Percentiles rank a stretch among this genome's conserved stretches.
phyloP scores from a whole-genome alignment of 2,888 invertebrate genomes.

The Phalera bucephala region DNA sequence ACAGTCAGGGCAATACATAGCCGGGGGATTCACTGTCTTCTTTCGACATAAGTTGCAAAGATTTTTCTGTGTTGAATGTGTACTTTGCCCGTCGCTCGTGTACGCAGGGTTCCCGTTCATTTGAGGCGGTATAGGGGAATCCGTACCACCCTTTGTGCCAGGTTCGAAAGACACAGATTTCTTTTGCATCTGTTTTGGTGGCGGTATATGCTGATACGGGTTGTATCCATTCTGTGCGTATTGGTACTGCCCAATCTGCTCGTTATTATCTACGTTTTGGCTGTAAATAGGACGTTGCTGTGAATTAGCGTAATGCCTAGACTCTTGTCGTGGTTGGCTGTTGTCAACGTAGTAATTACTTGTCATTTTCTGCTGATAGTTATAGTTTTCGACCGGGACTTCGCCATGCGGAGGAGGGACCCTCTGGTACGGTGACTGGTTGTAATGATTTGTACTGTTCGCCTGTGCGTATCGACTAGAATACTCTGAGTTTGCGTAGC shows the following conservation, averaged over 20 bases:
- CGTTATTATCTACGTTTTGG: constrained; percentile 56
- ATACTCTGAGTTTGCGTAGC: constrained; percentile 72
- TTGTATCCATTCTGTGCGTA: constrained; percentile 65
- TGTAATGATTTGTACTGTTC: constrained; percentile 60
- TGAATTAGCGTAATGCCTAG: constrained; percentile 59
- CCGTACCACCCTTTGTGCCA: constrained; percentile 86
- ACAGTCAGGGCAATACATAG: constrained; percentile 94
- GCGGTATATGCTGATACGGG: constrained; percentile 86
- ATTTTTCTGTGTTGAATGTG: constrained; percentile 75
- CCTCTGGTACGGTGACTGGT: constrained; percentile 82
- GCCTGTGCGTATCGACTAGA: constrained; percentile 76
- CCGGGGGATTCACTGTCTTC: constrained; percentile 89
- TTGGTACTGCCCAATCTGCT: constrained; percentile 54
- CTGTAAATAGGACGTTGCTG: constrained; percentile 68
- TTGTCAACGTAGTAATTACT: constrained; percentile 63
- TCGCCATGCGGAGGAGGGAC: constrained; percentile 84
- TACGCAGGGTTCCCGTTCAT: constrained; percentile 54
- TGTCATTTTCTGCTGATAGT: constrained; percentile 64
- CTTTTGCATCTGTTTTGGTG: constrained; percentile 85
- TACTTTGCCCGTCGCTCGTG: constrained; percentile 35
- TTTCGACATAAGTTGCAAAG: constrained; percentile 95
- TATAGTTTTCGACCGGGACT: constrained; percentile 58
- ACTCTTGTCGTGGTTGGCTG: constrained; percentile 53
- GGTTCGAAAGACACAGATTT: constrained; percentile 89
- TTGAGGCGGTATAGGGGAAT: constrained; percentile 72